Base-by-base conservation (phyloP, 1,140 invertebrate genomes). In the Drosophila triauraria region DNA sequence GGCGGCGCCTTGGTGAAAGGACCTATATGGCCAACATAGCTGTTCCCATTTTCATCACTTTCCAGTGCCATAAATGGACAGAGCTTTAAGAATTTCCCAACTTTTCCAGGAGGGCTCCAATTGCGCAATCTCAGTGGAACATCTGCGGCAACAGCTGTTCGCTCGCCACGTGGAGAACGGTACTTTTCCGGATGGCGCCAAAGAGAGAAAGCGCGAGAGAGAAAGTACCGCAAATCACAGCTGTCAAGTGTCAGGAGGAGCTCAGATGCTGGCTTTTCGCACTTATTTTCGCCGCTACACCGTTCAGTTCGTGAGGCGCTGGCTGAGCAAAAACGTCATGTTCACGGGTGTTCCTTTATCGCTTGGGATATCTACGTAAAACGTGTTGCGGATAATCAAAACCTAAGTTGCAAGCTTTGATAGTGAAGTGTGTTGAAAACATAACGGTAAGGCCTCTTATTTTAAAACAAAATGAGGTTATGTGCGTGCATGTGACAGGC, bases 251-350 rank as follows among this genome's bases (percentile, higher is more conserved):
- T 62, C 79, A 30, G 60, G 23, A 75, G 80, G 65, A 82, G 78
- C 63, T 70, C 83, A 64, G 62, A 86, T 82, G 83, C 83, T 87
- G 82, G 74, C 62, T 64, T 60, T 70, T 69, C 67, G 65, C 61
- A 32, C 32, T 54, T 46, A 35, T 46, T 15, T 46, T 65, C 42
- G 17, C 38, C n/a, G 53, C 23, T 75, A 17, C 25, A 23, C 5
- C 12, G 30, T 51, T 87, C 68, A 88, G 84, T 88, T 88, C 65
- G 84, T 87, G 84, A 80, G 80, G 80, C 84, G 75, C 84, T 82
- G 65, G 68, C 80, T 80, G 63, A 71, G 69, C 77, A 71, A 75
- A 80, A 88, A 83, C 62, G 78, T 83, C 72, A 62, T 75, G 61
- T 72, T 50, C 27, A 35, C 78, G 81, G 70, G 60, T 65, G 72